phyloP scores from a whole-genome alignment of 2,797 vertebrate species.

The Poeciliopsis presidionis region DNA sequence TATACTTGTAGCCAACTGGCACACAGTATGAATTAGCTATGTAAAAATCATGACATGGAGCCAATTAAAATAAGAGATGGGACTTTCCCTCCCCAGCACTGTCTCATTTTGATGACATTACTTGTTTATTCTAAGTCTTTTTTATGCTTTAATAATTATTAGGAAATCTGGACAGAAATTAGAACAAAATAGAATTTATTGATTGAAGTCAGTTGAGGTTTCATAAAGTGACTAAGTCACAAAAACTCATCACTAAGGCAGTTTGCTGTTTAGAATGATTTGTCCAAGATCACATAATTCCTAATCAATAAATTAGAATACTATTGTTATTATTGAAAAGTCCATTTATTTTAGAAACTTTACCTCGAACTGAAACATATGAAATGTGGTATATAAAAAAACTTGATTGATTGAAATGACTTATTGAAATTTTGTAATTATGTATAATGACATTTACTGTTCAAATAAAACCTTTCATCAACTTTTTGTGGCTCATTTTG shows the following conservation, averaged over 20 bases:
- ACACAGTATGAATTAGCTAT: not conserved
- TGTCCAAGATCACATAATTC: no score
- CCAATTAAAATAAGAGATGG: not conserved
- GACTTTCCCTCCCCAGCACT: not conserved
- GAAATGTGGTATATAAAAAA: no score
- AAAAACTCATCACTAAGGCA: not conserved
- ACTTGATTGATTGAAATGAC: not conserved
- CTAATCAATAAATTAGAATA: no score
- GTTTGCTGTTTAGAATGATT: not conserved
- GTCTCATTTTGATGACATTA: not conserved
- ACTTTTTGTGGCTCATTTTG: not conserved
- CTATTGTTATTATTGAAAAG: no score
- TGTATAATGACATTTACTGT: not conserved
- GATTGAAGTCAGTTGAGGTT: not conserved
- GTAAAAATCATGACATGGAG: not conserved
- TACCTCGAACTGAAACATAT: no score
- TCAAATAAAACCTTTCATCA: slow-evolving; percentile 1
- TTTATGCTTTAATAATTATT: not conserved
- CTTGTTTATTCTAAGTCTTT: not conserved
- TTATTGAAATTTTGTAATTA: not conserved
- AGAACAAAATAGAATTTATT: not conserved
- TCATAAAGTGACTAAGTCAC: not conserved
- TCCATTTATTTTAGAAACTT: no score
- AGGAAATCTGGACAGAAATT: not conserved
- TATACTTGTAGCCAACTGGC: not conserved